A percentile compares a stretch with the other conserved stretches of the same genome.
phyloP scores from a whole-genome alignment of 2,113 vertebrate genomes.

The Circaetus cinerascens region DNA sequence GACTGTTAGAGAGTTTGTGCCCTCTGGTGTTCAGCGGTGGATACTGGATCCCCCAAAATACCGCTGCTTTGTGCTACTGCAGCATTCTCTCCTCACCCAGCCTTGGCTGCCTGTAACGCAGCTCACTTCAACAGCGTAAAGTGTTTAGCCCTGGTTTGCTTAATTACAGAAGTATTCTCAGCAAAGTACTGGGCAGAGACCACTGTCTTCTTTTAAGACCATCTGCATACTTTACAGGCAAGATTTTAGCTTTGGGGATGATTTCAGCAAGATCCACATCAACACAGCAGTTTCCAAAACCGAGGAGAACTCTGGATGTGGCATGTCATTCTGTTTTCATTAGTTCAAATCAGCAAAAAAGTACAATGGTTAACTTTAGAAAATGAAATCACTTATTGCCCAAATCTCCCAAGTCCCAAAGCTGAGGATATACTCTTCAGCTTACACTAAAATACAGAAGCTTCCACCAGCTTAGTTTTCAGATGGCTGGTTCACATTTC shows the following conservation, averaged over 20 bases:
- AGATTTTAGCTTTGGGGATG: neutral
- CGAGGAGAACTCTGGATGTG: neutral
- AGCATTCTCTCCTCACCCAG: neutral
- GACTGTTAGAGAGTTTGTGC: constrained; percentile 33
- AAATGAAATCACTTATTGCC: neutral
- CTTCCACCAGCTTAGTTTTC: neutral
- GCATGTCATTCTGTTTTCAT: neutral
- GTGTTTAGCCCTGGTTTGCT: neutral
- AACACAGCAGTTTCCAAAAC: neutral
- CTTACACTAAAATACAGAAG: neutral
- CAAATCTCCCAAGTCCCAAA: neutral
- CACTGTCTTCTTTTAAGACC: neutral
- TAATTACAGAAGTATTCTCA: neutral
- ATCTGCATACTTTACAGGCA: neutral
- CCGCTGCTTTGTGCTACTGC: neutral
- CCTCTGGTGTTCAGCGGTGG: constrained; percentile 38
- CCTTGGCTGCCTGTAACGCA: neutral
- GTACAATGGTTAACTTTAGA: neutral
- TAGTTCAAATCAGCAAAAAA: neutral
- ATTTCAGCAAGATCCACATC: neutral
- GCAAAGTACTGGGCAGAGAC: neutral
- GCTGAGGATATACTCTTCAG: neutral
- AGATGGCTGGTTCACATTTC: neutral
- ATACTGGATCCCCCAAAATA: neutral
- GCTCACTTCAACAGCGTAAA: neutral